phyloP scores from a whole-genome alignment of 2,113 vertebrate species.

The Phalacrocorax pelagicus region DNA sequence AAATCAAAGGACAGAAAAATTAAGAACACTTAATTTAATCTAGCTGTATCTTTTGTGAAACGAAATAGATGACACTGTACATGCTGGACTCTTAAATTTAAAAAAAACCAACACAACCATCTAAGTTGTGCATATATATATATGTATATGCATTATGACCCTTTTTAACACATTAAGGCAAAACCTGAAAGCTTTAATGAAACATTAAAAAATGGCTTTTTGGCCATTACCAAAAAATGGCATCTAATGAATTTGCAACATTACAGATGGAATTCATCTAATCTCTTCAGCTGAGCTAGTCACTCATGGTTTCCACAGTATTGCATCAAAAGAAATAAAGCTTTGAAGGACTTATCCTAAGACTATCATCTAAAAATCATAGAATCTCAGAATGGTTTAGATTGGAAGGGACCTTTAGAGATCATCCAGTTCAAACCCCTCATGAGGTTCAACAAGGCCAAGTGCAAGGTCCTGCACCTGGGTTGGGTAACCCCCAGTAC shows the following conservation, averaged over 20 bases:
- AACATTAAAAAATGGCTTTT: not conserved
- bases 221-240: not conserved
- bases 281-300: not conserved
- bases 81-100: not conserved
- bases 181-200: not conserved
- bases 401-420: not conserved
- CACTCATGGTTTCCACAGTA: not conserved
- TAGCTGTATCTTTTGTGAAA: not conserved
- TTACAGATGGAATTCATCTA: not conserved
- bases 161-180: not conserved
- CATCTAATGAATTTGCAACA: not conserved
- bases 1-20: not conserved
- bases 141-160: not conserved
- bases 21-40: not conserved
- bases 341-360: not conserved
- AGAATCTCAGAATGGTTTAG: not conserved
- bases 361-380: not conserved
- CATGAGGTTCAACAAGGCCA: not conserved
- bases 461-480: not conserved
- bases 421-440: accelerated
- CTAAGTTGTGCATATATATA: not conserved
- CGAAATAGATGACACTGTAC: not conserved
- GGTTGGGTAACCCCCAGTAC: too few species aligned
- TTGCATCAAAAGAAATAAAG: not conserved
- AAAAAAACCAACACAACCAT: not conserved